These are phyloP conservation scores for Drosophila rufa DNA, from an alignment of 1,140 invertebrate genomes.

Conservation along the genomic window DNA sequence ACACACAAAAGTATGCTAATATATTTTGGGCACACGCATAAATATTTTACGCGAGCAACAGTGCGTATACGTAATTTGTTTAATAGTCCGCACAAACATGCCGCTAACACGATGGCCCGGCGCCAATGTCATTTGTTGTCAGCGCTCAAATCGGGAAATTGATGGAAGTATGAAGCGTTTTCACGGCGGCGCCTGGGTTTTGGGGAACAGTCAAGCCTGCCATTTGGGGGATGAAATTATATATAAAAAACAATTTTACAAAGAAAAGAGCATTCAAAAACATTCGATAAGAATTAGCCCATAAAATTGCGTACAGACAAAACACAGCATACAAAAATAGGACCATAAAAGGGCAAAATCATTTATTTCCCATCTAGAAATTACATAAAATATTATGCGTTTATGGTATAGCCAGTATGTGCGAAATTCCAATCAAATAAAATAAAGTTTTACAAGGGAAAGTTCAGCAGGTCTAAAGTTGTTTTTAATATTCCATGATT, in stretches of 20 bases:
- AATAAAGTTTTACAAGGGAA: conserved; percentile 7
- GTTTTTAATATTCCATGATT: conserved; percentile 32
- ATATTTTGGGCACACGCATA: conserved; percentile 64
- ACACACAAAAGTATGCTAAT: conserved; percentile 76
- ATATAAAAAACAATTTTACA: not conserved
- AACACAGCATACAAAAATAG: not conserved
- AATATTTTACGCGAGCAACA: conserved; percentile 77
- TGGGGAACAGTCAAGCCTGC: conserved; percentile 2
- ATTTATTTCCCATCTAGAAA: not conserved
- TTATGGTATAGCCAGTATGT: not conserved
- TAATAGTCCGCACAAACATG: conserved; percentile 66
- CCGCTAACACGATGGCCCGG: conserved; percentile 64
- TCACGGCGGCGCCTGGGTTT: not conserved
- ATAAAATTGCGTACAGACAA: not conserved
- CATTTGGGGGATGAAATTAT: not conserved
- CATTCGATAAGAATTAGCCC: not conserved
- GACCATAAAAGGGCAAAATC: not conserved
- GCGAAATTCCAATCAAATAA: conserved; percentile 13
- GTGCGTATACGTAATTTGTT: conserved; percentile 79
- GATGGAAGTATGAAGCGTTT: conserved; percentile 23
- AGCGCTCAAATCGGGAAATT: conserved; percentile 46
- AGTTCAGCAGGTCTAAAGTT: conserved; percentile 8
- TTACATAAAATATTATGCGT: conserved; percentile 2
- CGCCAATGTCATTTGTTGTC: conserved; percentile 64
- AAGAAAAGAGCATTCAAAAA: not conserved